Base-by-base conservation (phyloP, 2,797 vertebrate genomes). In the Philypnodon macrostomus region DNA sequence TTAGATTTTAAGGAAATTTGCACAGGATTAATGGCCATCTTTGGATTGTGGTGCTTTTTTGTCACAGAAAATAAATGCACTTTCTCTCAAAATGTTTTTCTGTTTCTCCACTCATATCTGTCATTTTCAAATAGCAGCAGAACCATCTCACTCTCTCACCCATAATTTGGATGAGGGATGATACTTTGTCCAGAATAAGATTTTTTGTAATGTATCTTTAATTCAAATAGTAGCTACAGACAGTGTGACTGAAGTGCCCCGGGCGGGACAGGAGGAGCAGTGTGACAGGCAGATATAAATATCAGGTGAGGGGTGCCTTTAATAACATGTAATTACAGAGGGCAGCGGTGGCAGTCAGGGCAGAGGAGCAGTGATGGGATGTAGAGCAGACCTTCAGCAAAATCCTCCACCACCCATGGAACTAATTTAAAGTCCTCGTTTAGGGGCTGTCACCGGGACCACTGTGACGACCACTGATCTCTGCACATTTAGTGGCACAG, bases 391-490 rank as follows among this genome's bases (percentile, higher is more conserved):
- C 66, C 65, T 74, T 53, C 48, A 58, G 57, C 42, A 54, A 75
- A 86, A 83, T 80, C 86, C 84, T 85, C 66, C 79, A 61, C 78
- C 85, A 85, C 67, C 85, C 81, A 69, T 84, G 75, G 83, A 88
- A 87, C 83, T 87, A 80, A 87, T 88, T 87, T 88, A 85, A 88
- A 87, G 82, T 84, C 78, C 69, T 87, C 67, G 68, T 87, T 87
- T 86, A 77, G 75, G 79, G 69, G 70, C 80, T 88, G 83, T 87
- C 85, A 87, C 83, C 62, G 58, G 55, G 66, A 66, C 39, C 63
- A 70, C 74, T 70, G 69, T 80, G 79, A 85, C 74, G 67, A 82
- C 79, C 82, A 68, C 83, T 85, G 86, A 85, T 89, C 83, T 85
- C 70, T 79, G 73, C 76, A 59, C 83, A 74, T 89, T 88, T 81